phyloP scores from a whole-genome alignment of 2,797 vertebrate species.

The Momotus momota region DNA sequence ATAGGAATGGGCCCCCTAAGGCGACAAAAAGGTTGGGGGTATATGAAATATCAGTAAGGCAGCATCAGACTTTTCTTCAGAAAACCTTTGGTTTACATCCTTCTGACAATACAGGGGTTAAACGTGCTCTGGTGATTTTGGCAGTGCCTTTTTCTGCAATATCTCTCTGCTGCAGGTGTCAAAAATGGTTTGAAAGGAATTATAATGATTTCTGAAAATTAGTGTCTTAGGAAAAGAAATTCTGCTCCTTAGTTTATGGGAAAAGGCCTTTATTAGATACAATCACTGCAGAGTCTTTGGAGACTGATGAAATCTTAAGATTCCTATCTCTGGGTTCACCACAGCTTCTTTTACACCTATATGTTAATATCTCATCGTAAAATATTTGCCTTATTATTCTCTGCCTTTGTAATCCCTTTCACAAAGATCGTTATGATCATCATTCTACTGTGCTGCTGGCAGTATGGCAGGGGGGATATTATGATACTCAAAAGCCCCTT shows the following conservation, averaged over 20 bases:
- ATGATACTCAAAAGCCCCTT: neutral
- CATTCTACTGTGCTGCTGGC: neutral
- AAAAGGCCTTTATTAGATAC: neutral
- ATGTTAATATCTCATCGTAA: neutral
- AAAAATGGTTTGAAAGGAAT: slow-evolving; percentile 13
- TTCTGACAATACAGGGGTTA: neutral
- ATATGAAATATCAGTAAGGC: neutral
- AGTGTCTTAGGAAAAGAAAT: neutral
- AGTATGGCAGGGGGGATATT: neutral
- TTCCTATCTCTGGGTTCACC: neutral
- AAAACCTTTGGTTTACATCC: neutral
- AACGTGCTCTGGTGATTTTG: neutral
- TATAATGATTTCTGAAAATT: slow-evolving; percentile 16
- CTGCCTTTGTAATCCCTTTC: slow-evolving; percentile 13
- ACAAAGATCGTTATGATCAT: neutral
- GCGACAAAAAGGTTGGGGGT: neutral
- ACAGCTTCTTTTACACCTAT: neutral
- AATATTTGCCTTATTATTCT: neutral
- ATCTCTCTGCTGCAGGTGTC: neutral
- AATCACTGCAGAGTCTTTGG: neutral
- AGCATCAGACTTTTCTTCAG: neutral
- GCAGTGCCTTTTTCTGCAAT: neutral
- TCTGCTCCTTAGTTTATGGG: neutral
- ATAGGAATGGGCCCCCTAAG: neutral
- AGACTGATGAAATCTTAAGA: neutral